phyloP scores from a whole-genome alignment of 2,797 vertebrate genomes.

The Alcedo atthis region DNA sequence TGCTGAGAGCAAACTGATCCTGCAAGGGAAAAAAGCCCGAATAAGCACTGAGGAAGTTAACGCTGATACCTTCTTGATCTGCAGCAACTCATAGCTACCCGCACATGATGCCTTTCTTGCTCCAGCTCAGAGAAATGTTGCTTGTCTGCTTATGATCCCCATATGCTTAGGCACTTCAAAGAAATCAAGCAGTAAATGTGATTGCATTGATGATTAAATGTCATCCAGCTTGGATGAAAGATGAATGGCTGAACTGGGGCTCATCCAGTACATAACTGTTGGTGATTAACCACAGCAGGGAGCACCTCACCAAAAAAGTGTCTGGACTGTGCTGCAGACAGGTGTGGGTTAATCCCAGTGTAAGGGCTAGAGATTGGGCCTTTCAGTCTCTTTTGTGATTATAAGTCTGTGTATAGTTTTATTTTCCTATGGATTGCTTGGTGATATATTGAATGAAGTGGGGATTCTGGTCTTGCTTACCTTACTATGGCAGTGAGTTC shows the following conservation, averaged over 20 bases:
- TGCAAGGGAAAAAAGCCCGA: background rate
- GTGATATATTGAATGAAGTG: background rate
- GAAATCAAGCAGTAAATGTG: conserved; percentile 27
- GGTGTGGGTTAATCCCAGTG: background rate
- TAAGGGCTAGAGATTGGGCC: background rate
- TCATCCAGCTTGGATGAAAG: background rate
- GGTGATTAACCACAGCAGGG: conserved; percentile 12
- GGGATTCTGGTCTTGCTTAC: background rate
- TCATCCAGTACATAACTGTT: background rate
- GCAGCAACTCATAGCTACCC: background rate
- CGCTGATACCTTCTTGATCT: background rate
- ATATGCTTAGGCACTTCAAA: background rate
- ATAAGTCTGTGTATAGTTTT: background rate
- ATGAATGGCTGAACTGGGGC: background rate
- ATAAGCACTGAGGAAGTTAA: background rate
- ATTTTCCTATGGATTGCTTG: background rate
- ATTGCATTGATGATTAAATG: conserved; percentile 31
- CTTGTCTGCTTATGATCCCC: background rate
- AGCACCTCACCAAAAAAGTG: background rate
- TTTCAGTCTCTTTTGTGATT: background rate
- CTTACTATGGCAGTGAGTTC: background rate
- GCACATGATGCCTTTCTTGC: background rate
- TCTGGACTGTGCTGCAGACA: background rate
- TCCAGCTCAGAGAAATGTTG: background rate
- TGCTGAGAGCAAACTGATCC: background rate